Conservation (phyloP, 2,888 invertebrate species). For the Luperina nickerlii region DNA sequence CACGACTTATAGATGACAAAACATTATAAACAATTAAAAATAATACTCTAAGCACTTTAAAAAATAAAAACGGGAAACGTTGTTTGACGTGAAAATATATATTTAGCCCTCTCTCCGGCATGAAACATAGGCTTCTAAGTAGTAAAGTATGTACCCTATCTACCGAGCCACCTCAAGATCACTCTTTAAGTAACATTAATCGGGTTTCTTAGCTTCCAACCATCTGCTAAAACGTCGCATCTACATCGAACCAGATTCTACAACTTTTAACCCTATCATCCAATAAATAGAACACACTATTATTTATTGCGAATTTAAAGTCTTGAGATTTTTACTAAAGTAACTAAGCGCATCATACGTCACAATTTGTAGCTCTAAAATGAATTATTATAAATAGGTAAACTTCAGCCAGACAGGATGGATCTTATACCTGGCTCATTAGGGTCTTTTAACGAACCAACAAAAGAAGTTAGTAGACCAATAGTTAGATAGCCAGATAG, state of each 20-base stretch:
- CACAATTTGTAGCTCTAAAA: constrained; percentile 67
- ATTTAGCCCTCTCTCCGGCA: constrained; percentile 70
- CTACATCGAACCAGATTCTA: neutral
- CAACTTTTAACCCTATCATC: constrained; percentile 14
- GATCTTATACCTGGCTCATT: constrained; percentile 16
- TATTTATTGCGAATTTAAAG: neutral
- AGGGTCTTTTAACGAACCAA: constrained; percentile 3
- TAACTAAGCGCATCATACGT: constrained; percentile 63
- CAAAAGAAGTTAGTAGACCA: neutral
- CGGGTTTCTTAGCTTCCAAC: constrained; percentile 74
- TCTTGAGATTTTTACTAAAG: constrained; percentile 63
- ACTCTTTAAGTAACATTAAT: constrained; percentile 89
- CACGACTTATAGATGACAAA: neutral
- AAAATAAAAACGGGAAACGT: constrained; percentile 56
- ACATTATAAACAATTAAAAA: constrained; percentile 28
- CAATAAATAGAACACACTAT: constrained; percentile 25
- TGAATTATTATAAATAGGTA: constrained; percentile 64
- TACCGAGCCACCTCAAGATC: constrained; percentile 81
- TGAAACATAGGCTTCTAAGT: constrained; percentile 87
- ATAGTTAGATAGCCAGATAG: neutral
- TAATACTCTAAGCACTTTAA: constrained; percentile 6
- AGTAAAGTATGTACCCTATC: constrained; percentile 88
- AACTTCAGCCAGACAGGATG: constrained; percentile 32
- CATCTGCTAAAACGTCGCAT: constrained; percentile 59
- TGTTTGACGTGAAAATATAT: constrained; percentile 74